Evolutionary conservation across 2,888 invertebrate species (phyloP).

Genomic region (Atrina japonica): DNA sequence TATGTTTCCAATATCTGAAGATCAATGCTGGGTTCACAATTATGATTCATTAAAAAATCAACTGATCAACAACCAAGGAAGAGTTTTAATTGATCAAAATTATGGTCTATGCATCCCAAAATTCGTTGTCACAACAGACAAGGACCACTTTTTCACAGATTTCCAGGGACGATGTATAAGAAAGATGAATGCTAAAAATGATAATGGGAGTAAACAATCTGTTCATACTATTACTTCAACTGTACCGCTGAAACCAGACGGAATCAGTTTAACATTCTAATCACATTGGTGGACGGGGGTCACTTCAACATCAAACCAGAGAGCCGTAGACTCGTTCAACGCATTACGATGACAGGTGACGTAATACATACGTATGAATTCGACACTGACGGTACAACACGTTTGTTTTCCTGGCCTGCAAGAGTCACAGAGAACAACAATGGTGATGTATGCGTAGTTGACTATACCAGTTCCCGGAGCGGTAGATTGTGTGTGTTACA

Average conservation of each 20-base stretch:
- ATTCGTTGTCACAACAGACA: not conserved
- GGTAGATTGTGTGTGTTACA: too few species aligned
- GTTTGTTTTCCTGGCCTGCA: not conserved
- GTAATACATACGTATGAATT: conserved; percentile 4
- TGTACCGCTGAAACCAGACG: not conserved
- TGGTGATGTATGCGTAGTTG: not conserved
- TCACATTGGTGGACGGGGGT: not conserved
- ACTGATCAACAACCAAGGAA: not conserved
- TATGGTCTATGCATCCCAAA: not conserved
- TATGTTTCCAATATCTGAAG: not conserved
- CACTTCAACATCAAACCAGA: not conserved
- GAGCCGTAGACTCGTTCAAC: not conserved
- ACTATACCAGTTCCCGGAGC: not conserved
- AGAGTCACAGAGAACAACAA: not conserved
- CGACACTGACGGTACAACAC: not conserved
- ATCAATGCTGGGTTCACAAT: not conserved
- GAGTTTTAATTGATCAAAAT: not conserved
- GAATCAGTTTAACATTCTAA: not conserved
- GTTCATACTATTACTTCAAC: not conserved
- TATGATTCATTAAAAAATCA: too few species aligned
- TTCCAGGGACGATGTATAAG: not conserved
- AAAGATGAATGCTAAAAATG: too few species aligned
- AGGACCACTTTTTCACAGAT: not conserved
- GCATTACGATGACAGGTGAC: not conserved
- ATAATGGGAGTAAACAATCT: too few species aligned